Conservation (phyloP, 2,797 vertebrate species). For the Gouania willdenowi region DNA sequence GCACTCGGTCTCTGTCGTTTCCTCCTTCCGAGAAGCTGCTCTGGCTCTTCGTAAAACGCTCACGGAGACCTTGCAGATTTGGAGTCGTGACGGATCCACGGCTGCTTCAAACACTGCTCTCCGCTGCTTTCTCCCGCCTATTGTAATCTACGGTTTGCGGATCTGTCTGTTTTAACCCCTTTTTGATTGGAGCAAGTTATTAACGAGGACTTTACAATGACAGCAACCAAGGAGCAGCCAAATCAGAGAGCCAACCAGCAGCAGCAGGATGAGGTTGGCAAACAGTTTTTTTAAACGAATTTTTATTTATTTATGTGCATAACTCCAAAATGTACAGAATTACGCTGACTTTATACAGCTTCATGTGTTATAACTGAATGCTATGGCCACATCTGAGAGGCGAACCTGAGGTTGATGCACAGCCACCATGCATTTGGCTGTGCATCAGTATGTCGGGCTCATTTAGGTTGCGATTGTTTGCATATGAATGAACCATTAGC, state of each 20-base stretch:
- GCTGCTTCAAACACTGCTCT: not conserved
- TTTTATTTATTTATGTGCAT: no score
- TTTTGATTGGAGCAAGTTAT: slow-evolving; percentile 30
- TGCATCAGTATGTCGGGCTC: no score
- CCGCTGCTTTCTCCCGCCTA: not conserved
- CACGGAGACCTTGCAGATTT: slow-evolving; percentile 28
- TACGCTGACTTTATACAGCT: no score
- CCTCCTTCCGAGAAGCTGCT: slow-evolving; percentile 14
- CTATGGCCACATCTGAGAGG: no score
- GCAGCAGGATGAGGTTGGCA: slow-evolving; percentile 67
- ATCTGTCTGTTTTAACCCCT: not conserved
- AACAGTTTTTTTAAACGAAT: no score
- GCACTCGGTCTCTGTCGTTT: slow-evolving; percentile 8
- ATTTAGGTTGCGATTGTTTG: no score
- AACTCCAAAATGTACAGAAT: no score
- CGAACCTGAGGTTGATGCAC: no score
- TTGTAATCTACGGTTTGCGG: not conserved
- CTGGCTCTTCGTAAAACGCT: slow-evolving; percentile 35
- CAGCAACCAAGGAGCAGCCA: slow-evolving; percentile 88
- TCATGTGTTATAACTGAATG: no score
- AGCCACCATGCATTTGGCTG: no score
- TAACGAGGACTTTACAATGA: slow-evolving; percentile 63
- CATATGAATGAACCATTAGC: no score
- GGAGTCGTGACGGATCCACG: slow-evolving; percentile 52
- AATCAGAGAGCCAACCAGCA: slow-evolving; percentile 58